These are phyloP conservation scores for Natator depressus DNA, from an alignment of 2,113 vertebrate genomes.

Conservation along the genomic window DNA sequence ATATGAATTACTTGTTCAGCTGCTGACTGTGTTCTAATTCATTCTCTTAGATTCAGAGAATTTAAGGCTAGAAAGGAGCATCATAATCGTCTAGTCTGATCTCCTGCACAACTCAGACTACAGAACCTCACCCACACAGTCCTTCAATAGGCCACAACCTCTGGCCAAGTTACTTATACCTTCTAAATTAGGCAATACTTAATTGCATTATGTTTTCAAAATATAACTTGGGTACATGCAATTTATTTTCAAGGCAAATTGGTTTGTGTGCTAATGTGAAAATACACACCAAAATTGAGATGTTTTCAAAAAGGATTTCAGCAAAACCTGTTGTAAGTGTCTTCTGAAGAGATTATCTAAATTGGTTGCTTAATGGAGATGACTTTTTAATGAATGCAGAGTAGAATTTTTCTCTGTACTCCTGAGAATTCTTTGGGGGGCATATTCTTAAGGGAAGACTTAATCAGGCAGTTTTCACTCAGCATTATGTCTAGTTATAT, in stretches of 20 bases:
- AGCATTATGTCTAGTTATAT: not conserved
- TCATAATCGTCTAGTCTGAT: no score
- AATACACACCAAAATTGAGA: not conserved
- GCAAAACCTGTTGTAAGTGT: not conserved
- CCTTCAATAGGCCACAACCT: no score
- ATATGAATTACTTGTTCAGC: not conserved
- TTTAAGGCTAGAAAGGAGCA: no score
- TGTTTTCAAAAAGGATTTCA: not conserved
- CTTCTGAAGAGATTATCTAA: not conserved
- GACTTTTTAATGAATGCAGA: not conserved
- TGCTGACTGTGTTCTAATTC: not conserved
- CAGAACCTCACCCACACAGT: not conserved
- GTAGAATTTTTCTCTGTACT: rapidly evolving
- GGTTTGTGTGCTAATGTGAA: not conserved
- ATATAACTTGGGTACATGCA: not conserved
- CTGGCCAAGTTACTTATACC: not conserved
- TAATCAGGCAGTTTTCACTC: not conserved
- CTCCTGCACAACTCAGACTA: not conserved
- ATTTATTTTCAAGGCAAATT: not conserved
- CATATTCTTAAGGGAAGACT: not conserved
- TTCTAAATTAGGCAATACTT: not conserved
- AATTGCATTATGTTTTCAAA: not conserved
- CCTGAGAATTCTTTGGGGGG: not conserved
- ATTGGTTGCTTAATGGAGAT: not conserved
- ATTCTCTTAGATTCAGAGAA: not conserved